phyloP scores from a whole-genome alignment of 2,113 vertebrate genomes.

The Podiceps cristatus region DNA sequence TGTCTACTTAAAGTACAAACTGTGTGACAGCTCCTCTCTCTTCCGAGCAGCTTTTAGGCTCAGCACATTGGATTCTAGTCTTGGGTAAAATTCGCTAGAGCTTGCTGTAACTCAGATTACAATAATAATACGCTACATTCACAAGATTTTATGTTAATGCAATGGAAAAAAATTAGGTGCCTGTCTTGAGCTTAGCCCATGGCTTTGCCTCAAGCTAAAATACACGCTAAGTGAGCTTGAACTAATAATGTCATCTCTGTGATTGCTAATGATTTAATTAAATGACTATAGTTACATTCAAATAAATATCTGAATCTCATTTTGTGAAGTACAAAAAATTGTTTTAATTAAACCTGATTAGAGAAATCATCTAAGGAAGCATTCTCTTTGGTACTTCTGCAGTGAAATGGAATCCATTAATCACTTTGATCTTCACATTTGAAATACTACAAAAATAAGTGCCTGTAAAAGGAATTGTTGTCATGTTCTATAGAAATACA shows the following conservation, averaged over 20 bases:
- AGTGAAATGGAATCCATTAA: slow-evolving; percentile 62
- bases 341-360: slow-evolving; percentile 69
- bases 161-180: not conserved
- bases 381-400: slow-evolving; percentile 25
- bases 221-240: not conserved
- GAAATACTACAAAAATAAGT: slow-evolving; percentile 44
- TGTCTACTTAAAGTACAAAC: not conserved
- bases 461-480: slow-evolving; percentile 26
- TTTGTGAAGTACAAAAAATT: slow-evolving; percentile 49
- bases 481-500: slow-evolving; percentile 20
- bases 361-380: slow-evolving; percentile 36
- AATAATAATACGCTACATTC: not conserved
- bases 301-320: slow-evolving; percentile 69
- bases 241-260: slow-evolving; percentile 59
- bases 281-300: slow-evolving; percentile 50
- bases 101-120: not conserved
- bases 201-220: slow-evolving; percentile 51
- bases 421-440: slow-evolving; percentile 42
- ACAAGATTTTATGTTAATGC: slow-evolving; percentile 2
- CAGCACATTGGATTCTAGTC: not conserved
- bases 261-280: slow-evolving; percentile 68
- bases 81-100: not conserved
- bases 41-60: not conserved
- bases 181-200: slow-evolving; percentile 23
- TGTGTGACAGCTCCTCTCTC: not conserved